Base-by-base conservation (phyloP, 2,113 vertebrate species). In the Martes martes region DNA sequence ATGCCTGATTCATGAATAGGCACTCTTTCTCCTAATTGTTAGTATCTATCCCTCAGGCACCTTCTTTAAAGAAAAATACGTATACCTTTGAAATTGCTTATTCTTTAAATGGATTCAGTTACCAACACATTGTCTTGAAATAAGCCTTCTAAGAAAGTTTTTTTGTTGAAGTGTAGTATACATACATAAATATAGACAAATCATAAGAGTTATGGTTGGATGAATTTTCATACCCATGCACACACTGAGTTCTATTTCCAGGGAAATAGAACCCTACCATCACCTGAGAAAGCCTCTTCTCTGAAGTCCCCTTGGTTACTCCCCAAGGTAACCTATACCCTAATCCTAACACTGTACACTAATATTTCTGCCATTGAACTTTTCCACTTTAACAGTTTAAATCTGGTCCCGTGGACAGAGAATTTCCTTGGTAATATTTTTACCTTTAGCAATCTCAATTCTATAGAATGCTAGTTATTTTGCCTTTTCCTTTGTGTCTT, bases 1-100 rank as follows among this genome's bases (percentile, higher is more conserved):
- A 95, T 36, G 45, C 65, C n/a, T 95, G 95, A 93, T 94, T 93
- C 89, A 96, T 59, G 36, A 82, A 6, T 11, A 89, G 39, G 16
- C n/a, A 28, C 23, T 74, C 36, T 42, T 80, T 91, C 55, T 82
- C 82, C n/a, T 71, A 50, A 52, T 67, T 69, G 31, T 59, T 63
- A 36, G 16, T 67, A 23, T 86, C 42, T 31, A 4, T 28, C 45
- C 73, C 67, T 47, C 67, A 67, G 42, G 26, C 31, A 50, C 55
- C 21, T 19, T 65, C 74, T 78, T 69, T 33, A 93, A 69, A 92
- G 82, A 91, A 80, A 76, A 28, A 45, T 7, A 33, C 1, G 4
- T 26, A 42, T 23, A 3, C 52, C 63, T 95, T 92, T 93, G 55
- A 94, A 87, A 76, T 83, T 86, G 47, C 21, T 69, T 67, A 21